These are phyloP conservation scores for Sipunculus nudus DNA, from an alignment of 2,888 invertebrate genomes.

Conservation along the genomic window DNA sequence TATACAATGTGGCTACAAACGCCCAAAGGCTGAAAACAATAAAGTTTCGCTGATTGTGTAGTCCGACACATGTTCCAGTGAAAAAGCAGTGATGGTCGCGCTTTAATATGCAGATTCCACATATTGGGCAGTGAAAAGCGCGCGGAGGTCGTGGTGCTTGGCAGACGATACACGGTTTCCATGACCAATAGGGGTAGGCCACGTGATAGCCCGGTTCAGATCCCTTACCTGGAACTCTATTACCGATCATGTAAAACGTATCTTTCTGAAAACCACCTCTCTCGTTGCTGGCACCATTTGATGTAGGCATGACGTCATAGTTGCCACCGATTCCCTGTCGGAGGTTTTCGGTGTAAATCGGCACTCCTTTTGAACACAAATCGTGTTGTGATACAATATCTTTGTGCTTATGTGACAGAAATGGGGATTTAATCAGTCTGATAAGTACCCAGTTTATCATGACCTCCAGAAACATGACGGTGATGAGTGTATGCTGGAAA, in stretches of 20 bases:
- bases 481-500: conserved; percentile 35
- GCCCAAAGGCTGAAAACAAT: conserved; percentile 55
- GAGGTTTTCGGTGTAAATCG: too few relatives aligned
- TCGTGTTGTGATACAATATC: too few relatives aligned
- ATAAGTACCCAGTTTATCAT: conserved; percentile 54
- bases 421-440: conserved; percentile 47
- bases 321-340: too few relatives aligned
- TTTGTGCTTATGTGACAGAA: conserved; percentile 40
- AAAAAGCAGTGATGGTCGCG: conserved; percentile 64
- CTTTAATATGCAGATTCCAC: conserved; percentile 57
- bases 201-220: conserved; percentile 15
- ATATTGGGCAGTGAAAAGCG: conserved; percentile 60
- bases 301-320: too few relatives aligned
- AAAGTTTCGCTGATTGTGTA: conserved; percentile 58
- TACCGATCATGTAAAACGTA: neutral
- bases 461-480: conserved; percentile 47
- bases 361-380: too few relatives aligned
- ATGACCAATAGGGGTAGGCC: conserved; percentile 59
- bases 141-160: conserved; percentile 54
- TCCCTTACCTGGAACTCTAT: too few relatives aligned
- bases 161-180: conserved; percentile 57
- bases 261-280: conserved; percentile 34
- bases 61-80: conserved; percentile 57
- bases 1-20: conserved; percentile 40
- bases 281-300: too few relatives aligned